Evolutionary conservation across 2,797 vertebrate genomes (phyloP).

Genomic region (Spinibarbus caldwelli): DNA sequence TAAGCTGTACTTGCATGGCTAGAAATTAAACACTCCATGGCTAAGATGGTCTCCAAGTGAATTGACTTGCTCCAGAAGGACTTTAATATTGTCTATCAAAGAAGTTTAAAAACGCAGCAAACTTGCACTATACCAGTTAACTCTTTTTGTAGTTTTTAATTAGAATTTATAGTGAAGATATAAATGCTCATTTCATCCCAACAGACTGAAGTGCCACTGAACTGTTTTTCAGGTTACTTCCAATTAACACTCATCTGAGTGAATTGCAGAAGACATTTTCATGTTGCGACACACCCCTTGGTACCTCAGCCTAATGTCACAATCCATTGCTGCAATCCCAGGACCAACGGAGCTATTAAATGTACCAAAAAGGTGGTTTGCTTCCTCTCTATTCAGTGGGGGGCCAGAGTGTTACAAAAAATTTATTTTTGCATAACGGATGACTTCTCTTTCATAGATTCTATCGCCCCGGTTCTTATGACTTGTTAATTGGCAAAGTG

Average conservation of each 20-base stretch:
- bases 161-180: not conserved
- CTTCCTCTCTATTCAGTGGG: not conserved
- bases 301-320: not conserved
- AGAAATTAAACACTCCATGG: not conserved
- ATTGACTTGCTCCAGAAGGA: not conserved
- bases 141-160: not conserved
- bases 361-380: not conserved
- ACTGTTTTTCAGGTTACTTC: not conserved
- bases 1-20: not conserved
- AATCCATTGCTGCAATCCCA: not conserved
- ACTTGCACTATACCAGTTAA: not conserved
- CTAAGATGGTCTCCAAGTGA: not conserved
- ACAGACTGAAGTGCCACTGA: not conserved
- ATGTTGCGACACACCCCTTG: not conserved
- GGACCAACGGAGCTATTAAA: constrained; percentile 1
- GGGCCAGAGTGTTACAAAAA: not conserved
- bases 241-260: not conserved
- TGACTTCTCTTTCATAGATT: constrained; percentile 11
- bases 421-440: constrained; percentile 24
- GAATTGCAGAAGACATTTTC: not conserved
- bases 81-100: not conserved
- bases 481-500: constrained; percentile 10
- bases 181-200: not conserved
- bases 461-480: constrained; percentile 10
- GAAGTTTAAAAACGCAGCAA: not conserved